Evolutionary conservation across 2,113 vertebrate species (phyloP).

Genomic region (Enhydra lutris): DNA sequence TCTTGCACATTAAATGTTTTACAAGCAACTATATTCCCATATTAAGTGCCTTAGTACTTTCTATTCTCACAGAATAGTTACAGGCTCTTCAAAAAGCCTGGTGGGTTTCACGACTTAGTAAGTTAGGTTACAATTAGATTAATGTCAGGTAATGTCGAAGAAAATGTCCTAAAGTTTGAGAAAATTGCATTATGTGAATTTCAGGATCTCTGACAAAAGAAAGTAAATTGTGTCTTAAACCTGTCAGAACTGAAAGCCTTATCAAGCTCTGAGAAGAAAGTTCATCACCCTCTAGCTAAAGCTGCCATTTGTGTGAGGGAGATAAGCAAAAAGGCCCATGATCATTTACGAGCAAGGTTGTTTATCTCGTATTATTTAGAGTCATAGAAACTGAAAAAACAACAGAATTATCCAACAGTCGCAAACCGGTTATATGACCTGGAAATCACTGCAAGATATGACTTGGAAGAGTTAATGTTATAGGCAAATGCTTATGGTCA

Average conservation of each 20-base stretch:
- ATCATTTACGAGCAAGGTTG: neutral
- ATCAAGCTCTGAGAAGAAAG: neutral
- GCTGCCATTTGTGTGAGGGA: neutral
- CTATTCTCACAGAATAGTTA: neutral
- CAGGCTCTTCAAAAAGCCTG: neutral
- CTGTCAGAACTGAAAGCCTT: neutral
- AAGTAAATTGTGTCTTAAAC: neutral
- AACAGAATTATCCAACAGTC: neutral
- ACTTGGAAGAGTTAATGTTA: neutral
- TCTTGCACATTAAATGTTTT: neutral
- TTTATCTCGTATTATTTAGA: neutral
- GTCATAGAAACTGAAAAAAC: neutral
- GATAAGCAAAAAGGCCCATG: neutral
- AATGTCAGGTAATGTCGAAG: neutral
- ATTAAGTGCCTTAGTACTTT: neutral
- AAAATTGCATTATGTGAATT: neutral
- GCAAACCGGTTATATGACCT: neutral
- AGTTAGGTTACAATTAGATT: neutral
- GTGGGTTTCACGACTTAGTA: neutral
- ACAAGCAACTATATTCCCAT: neutral
- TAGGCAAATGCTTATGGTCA: neutral
- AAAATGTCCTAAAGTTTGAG: neutral
- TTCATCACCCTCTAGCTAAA: neutral
- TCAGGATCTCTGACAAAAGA: neutral
- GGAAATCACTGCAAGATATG: neutral